A percentile compares a stretch with the other conserved stretches of the same genome.
These are phyloP conservation scores for Gryllus longicercus DNA, from an alignment of 2,888 invertebrate species.

Conservation along the genomic window DNA sequence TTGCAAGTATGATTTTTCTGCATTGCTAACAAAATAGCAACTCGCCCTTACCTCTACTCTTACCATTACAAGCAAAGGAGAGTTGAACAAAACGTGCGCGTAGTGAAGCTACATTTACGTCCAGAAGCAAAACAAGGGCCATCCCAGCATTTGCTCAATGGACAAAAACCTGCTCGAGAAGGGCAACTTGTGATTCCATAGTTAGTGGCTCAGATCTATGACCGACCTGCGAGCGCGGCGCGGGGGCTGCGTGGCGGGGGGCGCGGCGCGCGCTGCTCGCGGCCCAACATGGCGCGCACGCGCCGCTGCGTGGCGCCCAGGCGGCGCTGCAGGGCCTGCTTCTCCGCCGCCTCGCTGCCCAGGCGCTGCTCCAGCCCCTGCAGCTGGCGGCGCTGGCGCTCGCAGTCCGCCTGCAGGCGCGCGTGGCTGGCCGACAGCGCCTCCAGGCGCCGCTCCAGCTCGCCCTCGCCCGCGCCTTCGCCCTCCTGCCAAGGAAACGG, in stretches of 20 bases:
- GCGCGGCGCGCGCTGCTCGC: constrained; percentile 34
- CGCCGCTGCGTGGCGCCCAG: constrained; percentile 70
- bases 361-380: constrained; percentile 57
- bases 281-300: constrained; percentile 58
- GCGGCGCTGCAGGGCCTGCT: constrained; percentile 70
- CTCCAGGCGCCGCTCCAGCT: constrained; percentile 58
- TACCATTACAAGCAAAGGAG: too few species aligned
- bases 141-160: too few species aligned
- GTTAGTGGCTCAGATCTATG: too few species aligned
- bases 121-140: too few species aligned
- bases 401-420: constrained; percentile 56
- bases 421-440: constrained; percentile 60
- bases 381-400: constrained; percentile 21
- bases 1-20: too few species aligned
- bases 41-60: too few species aligned
- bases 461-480: constrained; percentile 49
- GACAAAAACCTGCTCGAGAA: too few species aligned
- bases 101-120: too few species aligned
- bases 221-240: background rate
- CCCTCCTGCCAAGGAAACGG: background rate
- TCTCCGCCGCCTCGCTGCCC: constrained; percentile 67
- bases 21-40: too few species aligned
- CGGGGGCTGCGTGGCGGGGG: background rate
- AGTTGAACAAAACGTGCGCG: too few species aligned
- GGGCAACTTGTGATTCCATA: too few species aligned